Evolutionary conservation across 2,888 invertebrate genomes (phyloP).

Genomic region (Lasioglossum villosulum): DNA sequence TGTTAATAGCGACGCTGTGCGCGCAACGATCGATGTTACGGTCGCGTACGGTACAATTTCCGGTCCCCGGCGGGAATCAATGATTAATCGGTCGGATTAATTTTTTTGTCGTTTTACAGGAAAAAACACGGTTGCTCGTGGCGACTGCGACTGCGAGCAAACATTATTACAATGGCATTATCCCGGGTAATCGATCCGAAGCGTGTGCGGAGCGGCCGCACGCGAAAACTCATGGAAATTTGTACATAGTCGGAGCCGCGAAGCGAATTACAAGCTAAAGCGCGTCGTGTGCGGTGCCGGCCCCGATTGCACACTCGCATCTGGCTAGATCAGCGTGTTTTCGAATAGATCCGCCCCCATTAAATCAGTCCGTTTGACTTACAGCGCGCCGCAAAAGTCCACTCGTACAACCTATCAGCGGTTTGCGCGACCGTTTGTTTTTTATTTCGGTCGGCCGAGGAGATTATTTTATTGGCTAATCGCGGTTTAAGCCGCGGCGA

Average conservation of each 20-base stretch:
- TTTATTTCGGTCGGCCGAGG: not conserved
- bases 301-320: not conserved
- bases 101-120: not conserved
- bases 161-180: slow-evolving; percentile 30
- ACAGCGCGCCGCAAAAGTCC: not conserved
- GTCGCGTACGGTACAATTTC: slow-evolving; percentile 20
- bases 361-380: not conserved
- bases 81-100: slow-evolving; percentile 13
- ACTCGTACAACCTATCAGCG: not conserved
- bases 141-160: not conserved
- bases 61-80: not conserved
- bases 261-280: slow-evolving; percentile 4
- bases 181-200: slow-evolving; percentile 17
- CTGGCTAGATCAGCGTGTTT: not conserved
- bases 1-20: not conserved
- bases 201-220: not conserved
- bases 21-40: not conserved
- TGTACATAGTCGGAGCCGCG: not conserved
- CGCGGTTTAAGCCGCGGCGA: slow-evolving; percentile 41
- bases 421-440: slow-evolving; percentile 18
- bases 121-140: not conserved
- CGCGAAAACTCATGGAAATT: not conserved
- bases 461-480: slow-evolving; percentile 46
- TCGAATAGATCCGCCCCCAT: not conserved
- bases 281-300: not conserved